Conservation (phyloP, 2,797 vertebrate genomes). For the Notolabrus celidotus region DNA sequence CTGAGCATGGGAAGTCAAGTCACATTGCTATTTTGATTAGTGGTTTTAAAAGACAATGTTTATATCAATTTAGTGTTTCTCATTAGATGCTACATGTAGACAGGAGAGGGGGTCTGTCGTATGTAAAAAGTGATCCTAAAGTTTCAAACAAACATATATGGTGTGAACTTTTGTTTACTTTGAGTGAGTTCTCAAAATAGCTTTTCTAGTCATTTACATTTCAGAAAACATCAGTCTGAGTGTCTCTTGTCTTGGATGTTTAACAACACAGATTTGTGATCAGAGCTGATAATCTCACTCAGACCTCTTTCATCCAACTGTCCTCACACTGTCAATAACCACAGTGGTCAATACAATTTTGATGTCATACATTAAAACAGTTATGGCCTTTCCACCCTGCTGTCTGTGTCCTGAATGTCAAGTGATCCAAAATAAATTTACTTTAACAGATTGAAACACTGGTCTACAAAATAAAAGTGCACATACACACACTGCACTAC, state of each 20-base stretch:
- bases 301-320: conserved; percentile 35
- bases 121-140: neutral
- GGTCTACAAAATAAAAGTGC: conserved; percentile 36
- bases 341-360: conserved; percentile 68
- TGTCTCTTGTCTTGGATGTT: conserved; percentile 2
- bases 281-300: neutral
- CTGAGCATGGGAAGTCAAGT: conserved; percentile 50
- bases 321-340: conserved; percentile 42
- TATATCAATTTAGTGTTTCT: conserved; percentile 41
- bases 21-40: conserved; percentile 46
- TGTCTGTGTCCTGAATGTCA: conserved; percentile 70
- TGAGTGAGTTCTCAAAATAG: neutral
- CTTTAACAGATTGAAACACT: conserved; percentile 68
- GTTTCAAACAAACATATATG: neutral
- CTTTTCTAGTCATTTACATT: neutral
- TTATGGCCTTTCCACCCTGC: conserved; percentile 34
- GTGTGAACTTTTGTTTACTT: neutral
- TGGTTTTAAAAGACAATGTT: conserved; percentile 35
- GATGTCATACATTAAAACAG: conserved; percentile 65
- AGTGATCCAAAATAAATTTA: conserved; percentile 71
- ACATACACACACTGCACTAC: conserved; percentile 9
- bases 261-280: conserved; percentile 15
- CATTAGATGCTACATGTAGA: conserved; percentile 5
- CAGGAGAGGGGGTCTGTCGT: neutral
- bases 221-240: conserved; percentile 5